These are phyloP conservation scores for Drosophila mulleri DNA, from an alignment of 2,888 invertebrate species.

Conservation along the genomic window DNA sequence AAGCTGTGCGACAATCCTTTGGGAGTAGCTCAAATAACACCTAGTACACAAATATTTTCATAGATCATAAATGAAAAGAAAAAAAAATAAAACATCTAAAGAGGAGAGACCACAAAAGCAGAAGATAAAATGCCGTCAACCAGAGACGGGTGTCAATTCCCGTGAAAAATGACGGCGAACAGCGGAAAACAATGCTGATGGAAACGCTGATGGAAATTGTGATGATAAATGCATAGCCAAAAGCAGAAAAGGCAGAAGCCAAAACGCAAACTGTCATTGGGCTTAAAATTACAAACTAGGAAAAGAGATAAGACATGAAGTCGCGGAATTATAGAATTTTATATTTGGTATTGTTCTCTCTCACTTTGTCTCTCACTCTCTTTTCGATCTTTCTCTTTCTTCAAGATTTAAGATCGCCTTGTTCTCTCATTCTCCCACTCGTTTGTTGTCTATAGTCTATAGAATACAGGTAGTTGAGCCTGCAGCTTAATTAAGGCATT, in stretches of 20 bases:
- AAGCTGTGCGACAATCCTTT: slow-evolving; percentile 60
- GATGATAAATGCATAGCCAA: slow-evolving; percentile 61
- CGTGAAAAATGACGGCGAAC: slow-evolving; percentile 66
- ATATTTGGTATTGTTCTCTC: background rate
- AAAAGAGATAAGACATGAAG: slow-evolving; percentile 33
- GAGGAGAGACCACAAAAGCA: slow-evolving; percentile 20
- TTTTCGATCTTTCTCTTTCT: background rate
- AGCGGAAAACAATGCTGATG: slow-evolving; percentile 33
- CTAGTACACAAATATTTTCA: slow-evolving; percentile 62
- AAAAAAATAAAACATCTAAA: slow-evolving; percentile 18
- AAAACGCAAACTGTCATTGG: slow-evolving; percentile 74
- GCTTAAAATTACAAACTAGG: slow-evolving; percentile 74
- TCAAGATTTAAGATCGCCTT: background rate
- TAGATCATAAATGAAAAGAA: slow-evolving; percentile 54
- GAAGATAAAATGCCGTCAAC: slow-evolving; percentile 42
- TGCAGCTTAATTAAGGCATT: slow-evolving; percentile 69
- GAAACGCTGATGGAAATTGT: slow-evolving; percentile 18
- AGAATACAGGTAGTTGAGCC: slow-evolving; percentile 60
- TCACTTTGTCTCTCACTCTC: background rate
- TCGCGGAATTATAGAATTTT: background rate
- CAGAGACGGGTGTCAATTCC: slow-evolving; percentile 68
- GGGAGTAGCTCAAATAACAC: slow-evolving; percentile 65
- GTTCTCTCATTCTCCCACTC: background rate
- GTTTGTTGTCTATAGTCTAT: background rate
- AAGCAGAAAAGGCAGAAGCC: slow-evolving; percentile 46